A percentile compares a stretch with the other conserved stretches of the same genome.
Conservation (phyloP, 2,888 invertebrate species). For the Mythimna albipuncta region DNA sequence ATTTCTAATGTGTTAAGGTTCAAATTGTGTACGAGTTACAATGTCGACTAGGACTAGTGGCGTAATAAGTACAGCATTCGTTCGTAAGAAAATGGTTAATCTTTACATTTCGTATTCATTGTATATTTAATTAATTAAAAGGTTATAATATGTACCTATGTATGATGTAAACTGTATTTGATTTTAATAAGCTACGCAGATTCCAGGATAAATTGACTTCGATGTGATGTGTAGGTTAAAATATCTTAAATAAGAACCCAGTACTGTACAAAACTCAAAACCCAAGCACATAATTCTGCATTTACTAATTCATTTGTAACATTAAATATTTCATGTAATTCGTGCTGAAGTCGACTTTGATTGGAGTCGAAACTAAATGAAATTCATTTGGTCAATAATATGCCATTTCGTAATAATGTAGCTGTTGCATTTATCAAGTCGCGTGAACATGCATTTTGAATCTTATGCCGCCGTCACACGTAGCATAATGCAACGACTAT, state of each 20-base stretch:
- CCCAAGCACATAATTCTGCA: constrained; percentile 59
- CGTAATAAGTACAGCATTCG: constrained; percentile 83
- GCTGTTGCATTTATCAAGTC: constrained; percentile 28
- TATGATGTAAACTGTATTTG: constrained; percentile 60
- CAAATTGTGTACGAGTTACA: constrained; percentile 56
- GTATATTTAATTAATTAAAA: constrained; percentile 67
- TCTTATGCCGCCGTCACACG: constrained; percentile 8
- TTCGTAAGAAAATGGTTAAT: constrained; percentile 74
- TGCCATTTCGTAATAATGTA: constrained; percentile 28
- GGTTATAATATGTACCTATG: constrained; percentile 60
- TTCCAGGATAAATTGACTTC: constrained; percentile 58
- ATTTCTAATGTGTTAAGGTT: constrained; percentile 41
- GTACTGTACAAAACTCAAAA: constrained; percentile 52
- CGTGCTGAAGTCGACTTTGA: constrained; percentile 44
- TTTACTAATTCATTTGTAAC: constrained; percentile 54
- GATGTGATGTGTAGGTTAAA: constrained; percentile 61
- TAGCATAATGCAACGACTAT: constrained; percentile 37
- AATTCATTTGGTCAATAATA: constrained; percentile 36
- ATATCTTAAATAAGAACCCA: constrained; percentile 44
- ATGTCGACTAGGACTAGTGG: constrained; percentile 62
- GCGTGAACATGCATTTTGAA: constrained; percentile 34
- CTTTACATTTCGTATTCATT: constrained; percentile 70
- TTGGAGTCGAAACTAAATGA: constrained; percentile 35
- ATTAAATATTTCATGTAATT: constrained; percentile 22
- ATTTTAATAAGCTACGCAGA: constrained; percentile 52